phyloP scores from a whole-genome alignment of 2,113 vertebrate genomes.

The Salvelinus namaycush region DNA sequence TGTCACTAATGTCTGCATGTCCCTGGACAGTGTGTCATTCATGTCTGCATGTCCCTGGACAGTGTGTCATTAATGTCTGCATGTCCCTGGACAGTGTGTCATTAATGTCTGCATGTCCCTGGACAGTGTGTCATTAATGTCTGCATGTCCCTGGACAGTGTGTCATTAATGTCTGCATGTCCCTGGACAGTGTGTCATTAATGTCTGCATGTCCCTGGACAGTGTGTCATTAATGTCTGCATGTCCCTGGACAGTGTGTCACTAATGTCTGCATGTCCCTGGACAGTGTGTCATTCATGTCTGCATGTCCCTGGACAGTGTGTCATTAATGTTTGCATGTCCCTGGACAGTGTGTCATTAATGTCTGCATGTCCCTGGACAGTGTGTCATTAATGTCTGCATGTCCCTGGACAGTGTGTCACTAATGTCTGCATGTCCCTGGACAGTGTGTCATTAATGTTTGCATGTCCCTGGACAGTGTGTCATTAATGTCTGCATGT shows the following conservation, averaged over 20 bases:
- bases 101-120: too few species aligned
- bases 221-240: slow-evolving; percentile 38
- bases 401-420: slow-evolving; percentile 45
- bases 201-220: slow-evolving; percentile 48
- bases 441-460: neutral
- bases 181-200: slow-evolving; percentile 12
- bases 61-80: slow-evolving; percentile 38
- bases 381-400: too few species aligned
- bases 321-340: too few species aligned
- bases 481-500: slow-evolving; percentile 55
- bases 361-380: slow-evolving; percentile 48
- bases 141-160: too few species aligned
- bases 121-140: slow-evolving; percentile 43
- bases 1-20: too few species aligned
- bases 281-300: slow-evolving; percentile 42
- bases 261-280: too few species aligned
- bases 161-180: too few species aligned
- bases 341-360: slow-evolving; percentile 12
- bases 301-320: too few species aligned
- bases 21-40: slow-evolving; percentile 11
- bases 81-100: slow-evolving; percentile 32
- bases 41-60: slow-evolving; percentile 48
- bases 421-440: slow-evolving; percentile 53
- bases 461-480: slow-evolving; percentile 7
- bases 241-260: slow-evolving; percentile 32